phyloP scores from a whole-genome alignment of 2,888 invertebrate genomes.

The Parnassius apollo region DNA sequence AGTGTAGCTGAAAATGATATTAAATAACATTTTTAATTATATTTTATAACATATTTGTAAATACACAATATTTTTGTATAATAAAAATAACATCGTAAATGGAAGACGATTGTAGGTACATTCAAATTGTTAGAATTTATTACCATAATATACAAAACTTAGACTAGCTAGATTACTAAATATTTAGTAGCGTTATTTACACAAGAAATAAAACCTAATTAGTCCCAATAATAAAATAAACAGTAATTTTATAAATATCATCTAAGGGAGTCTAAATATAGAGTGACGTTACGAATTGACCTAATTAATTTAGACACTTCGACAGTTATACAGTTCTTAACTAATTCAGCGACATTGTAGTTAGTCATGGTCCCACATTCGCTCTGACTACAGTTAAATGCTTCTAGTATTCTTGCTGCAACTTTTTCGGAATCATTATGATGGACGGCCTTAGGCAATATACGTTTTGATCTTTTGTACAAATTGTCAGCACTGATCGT shows the following conservation, averaged over 20 bases:
- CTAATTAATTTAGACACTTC: conserved; percentile 58
- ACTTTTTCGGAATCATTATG: conserved; percentile 59
- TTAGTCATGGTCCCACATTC: conserved; percentile 52
- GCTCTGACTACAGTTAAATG: conserved; percentile 53
- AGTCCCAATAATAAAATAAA: conserved; percentile 7
- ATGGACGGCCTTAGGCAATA: conserved; percentile 60
- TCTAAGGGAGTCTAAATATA: conserved; percentile 63
- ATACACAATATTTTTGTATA: too few species aligned
- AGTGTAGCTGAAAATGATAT: too few species aligned
- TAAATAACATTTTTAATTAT: too few species aligned
- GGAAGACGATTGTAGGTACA: too few species aligned
- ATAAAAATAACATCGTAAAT: too few species aligned
- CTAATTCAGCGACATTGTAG: conserved; percentile 55
- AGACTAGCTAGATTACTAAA: too few species aligned
- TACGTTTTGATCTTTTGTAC: conserved; percentile 58
- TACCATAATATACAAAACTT: too few species aligned
- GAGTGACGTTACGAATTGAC: conserved; percentile 58
- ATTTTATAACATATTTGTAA: too few species aligned
- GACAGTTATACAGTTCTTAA: conserved; percentile 54
- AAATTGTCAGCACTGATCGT: conserved; percentile 54
- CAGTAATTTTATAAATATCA: conserved; percentile 42
- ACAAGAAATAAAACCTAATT: conserved; percentile 3
- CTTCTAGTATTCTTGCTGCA: conserved; percentile 47
- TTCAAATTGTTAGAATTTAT: too few species aligned
- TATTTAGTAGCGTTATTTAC: not conserved